phyloP scores from a whole-genome alignment of 2,113 vertebrate species.

The Hippolais icterina region DNA sequence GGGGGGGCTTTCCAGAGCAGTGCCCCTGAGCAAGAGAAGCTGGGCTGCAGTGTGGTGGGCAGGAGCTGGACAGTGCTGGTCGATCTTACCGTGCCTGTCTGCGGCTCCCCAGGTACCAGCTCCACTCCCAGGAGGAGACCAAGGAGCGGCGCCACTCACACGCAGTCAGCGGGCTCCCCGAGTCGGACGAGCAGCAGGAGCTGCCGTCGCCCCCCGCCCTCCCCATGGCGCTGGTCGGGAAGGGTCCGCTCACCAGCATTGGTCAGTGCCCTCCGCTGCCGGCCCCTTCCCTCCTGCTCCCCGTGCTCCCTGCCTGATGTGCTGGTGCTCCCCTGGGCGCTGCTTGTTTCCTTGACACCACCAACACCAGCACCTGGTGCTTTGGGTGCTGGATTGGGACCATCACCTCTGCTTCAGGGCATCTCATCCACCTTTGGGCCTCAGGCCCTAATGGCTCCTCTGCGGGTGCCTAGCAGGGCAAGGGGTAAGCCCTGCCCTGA shows the following conservation, averaged over 20 bases:
- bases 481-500: neutral
- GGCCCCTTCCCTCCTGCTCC: neutral
- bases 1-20: neutral
- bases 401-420: neutral
- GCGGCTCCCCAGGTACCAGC: slow-evolving; percentile 79
- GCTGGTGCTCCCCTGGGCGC: neutral
- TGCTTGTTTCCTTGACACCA: neutral
- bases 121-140: slow-evolving; percentile 85
- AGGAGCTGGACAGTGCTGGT: neutral
- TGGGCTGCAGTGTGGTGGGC: accelerated
- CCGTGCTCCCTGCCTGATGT: accelerated
- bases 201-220: slow-evolving; percentile 84
- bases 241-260: slow-evolving; percentile 81
- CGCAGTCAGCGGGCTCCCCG: slow-evolving; percentile 77
- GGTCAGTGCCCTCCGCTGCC: slow-evolving; percentile 72
- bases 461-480: neutral
- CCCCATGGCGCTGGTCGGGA: slow-evolving; percentile 80
- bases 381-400: neutral
- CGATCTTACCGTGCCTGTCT: neutral
- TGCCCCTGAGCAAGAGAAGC: neutral
- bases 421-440: neutral
- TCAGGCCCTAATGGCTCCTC: neutral
- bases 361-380: neutral
- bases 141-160: slow-evolving; percentile 92
- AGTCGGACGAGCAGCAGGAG: slow-evolving; percentile 79